Percentiles rank a stretch among this genome's conserved stretches.
phyloP scores from a whole-genome alignment of 2,113 vertebrate species.

The Oreotrochilus melanogaster region DNA sequence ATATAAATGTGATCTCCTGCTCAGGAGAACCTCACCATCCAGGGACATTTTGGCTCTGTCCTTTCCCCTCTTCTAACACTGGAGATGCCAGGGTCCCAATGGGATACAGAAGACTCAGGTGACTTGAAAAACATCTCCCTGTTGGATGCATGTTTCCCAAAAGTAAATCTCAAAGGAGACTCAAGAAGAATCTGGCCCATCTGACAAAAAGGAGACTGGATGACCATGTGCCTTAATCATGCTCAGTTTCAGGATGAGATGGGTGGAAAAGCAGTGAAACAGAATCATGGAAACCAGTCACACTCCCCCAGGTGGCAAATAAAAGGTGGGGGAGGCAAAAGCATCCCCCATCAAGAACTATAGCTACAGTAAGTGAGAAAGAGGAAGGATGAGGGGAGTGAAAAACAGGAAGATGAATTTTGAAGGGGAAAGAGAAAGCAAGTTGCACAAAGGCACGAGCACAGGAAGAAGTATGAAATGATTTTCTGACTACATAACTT shows the following conservation, averaged over 20 bases:
- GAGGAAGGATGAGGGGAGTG: not conserved
- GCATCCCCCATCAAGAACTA: not conserved
- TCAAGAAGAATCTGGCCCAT: not conserved
- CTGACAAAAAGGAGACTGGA: not conserved
- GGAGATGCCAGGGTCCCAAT: rapidly evolving
- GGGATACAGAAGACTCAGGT: not conserved
- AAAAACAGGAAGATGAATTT: not conserved
- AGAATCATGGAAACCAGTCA: not conserved
- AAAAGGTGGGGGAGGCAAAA: not conserved
- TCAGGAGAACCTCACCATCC: not conserved
- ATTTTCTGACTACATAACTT: not conserved
- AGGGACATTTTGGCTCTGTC: not conserved
- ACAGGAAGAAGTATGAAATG: not conserved
- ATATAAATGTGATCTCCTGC: not conserved
- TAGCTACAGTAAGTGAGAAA: not conserved
- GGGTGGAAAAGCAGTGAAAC: not conserved
- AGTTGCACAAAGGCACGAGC: not conserved
- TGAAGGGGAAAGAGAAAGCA: not conserved
- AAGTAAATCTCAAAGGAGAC: not conserved
- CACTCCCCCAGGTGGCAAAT: not conserved
- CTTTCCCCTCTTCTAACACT: not conserved
- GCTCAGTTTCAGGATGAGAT: not conserved
- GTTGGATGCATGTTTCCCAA: not conserved
- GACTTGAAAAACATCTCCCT: not conserved
- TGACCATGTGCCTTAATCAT: not conserved